Conservation (phyloP, 2,888 invertebrate species). For the Isoperla grammatica region DNA sequence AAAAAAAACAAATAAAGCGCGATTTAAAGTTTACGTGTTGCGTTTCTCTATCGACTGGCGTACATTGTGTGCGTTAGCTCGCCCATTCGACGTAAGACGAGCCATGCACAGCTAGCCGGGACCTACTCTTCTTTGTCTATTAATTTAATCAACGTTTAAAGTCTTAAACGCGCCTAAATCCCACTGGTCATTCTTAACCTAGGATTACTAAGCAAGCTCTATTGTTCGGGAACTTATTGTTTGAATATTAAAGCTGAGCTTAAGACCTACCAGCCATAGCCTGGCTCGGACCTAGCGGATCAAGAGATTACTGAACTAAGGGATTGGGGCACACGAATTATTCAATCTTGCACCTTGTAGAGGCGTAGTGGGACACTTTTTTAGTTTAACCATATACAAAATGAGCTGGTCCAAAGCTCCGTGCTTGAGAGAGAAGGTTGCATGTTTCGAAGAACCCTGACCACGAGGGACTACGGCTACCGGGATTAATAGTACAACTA, state of each 20-base stretch:
- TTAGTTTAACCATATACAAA: too few relatives aligned
- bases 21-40: too few relatives aligned
- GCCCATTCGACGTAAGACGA: too few relatives aligned
- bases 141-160: slow-evolving; percentile 11
- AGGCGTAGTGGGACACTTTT: neutral
- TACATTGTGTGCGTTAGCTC: too few relatives aligned
- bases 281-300: slow-evolving; percentile 6
- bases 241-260: slow-evolving; percentile 28
- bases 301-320: slow-evolving; percentile 16
- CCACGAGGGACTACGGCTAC: too few relatives aligned
- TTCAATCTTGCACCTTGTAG: slow-evolving; percentile 11
- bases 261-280: slow-evolving; percentile 9
- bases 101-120: too few relatives aligned
- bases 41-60: too few relatives aligned
- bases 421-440: too few relatives aligned
- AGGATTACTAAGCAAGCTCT: slow-evolving; percentile 12
- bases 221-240: slow-evolving; percentile 30
- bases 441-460: too few relatives aligned
- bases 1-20: too few relatives aligned
- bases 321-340: slow-evolving; percentile 17
- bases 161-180: slow-evolving; percentile 12
- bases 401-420: too few relatives aligned
- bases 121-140: neutral
- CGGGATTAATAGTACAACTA: too few relatives aligned
- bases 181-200: slow-evolving; percentile 19